A percentile compares a stretch with the other conserved stretches of the same genome.
phyloP scores from a whole-genome alignment of 2,113 vertebrate species.

The Prochilodus magdalenae region DNA sequence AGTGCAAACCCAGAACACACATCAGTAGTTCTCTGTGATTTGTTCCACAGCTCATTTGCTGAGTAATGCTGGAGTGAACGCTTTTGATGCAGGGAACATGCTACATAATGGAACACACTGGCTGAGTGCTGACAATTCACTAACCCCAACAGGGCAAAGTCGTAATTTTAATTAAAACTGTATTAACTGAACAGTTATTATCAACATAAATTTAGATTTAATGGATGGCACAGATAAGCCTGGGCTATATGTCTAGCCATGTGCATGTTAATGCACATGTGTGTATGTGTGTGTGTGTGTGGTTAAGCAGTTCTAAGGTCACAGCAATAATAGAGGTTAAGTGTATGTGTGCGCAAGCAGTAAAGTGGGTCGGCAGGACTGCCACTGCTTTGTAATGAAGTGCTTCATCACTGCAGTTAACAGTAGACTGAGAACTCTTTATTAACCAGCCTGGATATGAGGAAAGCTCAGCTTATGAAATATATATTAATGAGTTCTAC shows the following conservation, averaged over 20 bases:
- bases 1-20: constrained; percentile 22
- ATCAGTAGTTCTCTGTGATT: constrained; percentile 32
- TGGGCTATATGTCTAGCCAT: constrained; percentile 18
- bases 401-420: constrained; percentile 46
- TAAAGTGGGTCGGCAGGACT: constrained; percentile 33
- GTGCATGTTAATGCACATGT: constrained; percentile 45
- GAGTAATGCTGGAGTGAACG: constrained; percentile 27
- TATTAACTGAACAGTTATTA: constrained; percentile 27
- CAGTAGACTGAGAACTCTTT: constrained; percentile 42
- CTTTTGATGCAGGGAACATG: constrained; percentile 20
- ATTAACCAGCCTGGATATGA: constrained; percentile 33
- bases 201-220: constrained; percentile 32
- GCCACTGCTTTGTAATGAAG: constrained; percentile 48
- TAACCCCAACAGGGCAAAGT: constrained; percentile 5
- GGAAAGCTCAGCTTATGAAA: constrained; percentile 23
- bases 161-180: neutral
- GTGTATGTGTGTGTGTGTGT: constrained; percentile 14
- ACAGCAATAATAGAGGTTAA: constrained; percentile 53
- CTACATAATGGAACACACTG: constrained; percentile 17
- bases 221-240: constrained; percentile 37
- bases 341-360: constrained; percentile 37
- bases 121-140: neutral
- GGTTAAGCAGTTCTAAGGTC: constrained; percentile 42
- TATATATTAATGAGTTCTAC: constrained; percentile 36
- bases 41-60: constrained; percentile 33